Evolutionary conservation across 2,797 vertebrate genomes (phyloP), one percentile per base, ranked within the genome.

Genomic region (Balearica regulorum): DNA sequence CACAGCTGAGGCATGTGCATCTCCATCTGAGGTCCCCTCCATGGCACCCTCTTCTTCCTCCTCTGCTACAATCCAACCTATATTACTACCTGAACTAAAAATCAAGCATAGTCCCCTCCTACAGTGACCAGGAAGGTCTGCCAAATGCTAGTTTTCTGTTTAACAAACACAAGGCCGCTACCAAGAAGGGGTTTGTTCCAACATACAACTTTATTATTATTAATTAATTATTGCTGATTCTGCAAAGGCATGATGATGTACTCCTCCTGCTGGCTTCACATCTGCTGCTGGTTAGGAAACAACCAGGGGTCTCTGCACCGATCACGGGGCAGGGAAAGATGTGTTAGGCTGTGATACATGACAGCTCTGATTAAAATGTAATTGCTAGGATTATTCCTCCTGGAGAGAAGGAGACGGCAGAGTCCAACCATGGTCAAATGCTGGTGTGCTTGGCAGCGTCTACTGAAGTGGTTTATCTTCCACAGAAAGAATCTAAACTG

Each of bases 291-390:
- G 31, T 65, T 83, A 60, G 57, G 62, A n/a, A 58, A 31, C 17
- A 31, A 29, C 39, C 24, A 20, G 1, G 1, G 17, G 24, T 33
- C 31, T 58, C 64, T 37, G 31, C 28, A 43, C 26, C 1, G 1
- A 51, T n/a, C 8, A 5, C 0, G 2, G 46, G 60, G 16, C 0
- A 8, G 43, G 55, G 57, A 37, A 75, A 49, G 57, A 54, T 33
- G 25, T 44, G 20, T 43, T 48, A 43, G 46, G 31, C 46, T 53
- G 37, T 58, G 37, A 65, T 28, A 62, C 19, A 20, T 48, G 73
- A 24, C 41, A 39, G 37, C 9, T 55, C 60, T 37, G 26, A 72
- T 73, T 35, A 54, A 80, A 83, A 70, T 28, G 5, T 20, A 13
- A 17, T 64, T 79, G 24, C 19, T 64, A 29, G 31, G 44, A 31